Evolutionary conservation across 2,113 vertebrate genomes (phyloP).

Genomic region (Pimephales promelas): DNA sequence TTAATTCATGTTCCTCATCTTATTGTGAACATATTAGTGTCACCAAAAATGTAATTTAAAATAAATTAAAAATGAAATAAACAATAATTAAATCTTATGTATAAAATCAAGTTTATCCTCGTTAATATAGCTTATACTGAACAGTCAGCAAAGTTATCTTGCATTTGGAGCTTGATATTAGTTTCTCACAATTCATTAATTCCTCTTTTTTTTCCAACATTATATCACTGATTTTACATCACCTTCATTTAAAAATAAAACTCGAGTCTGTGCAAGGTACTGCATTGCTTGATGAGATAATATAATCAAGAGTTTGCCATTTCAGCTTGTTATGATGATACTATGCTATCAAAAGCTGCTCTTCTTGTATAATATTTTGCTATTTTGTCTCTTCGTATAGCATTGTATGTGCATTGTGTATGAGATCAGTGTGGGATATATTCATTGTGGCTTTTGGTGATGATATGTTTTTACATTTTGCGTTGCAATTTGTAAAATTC

Average conservation of each 20-base stretch:
- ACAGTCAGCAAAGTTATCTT: slow-evolving; percentile 2
- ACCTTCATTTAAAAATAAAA: not conserved
- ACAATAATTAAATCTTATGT: not conserved
- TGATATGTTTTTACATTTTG: not conserved
- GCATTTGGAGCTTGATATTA: slow-evolving; percentile 25
- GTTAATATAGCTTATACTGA: not conserved
- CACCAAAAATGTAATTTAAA: not conserved
- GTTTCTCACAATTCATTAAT: slow-evolving; percentile 27
- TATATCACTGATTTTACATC: slow-evolving; percentile 27
- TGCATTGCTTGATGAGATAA: not conserved
- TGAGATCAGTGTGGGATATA: not conserved
- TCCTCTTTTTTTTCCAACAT: not conserved
- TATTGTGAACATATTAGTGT: not conserved
- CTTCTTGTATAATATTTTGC: not conserved
- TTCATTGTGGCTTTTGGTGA: not conserved
- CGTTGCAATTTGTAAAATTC: not conserved
- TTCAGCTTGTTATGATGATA: slow-evolving; percentile 1
- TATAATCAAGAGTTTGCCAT: not conserved
- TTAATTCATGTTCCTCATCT: not conserved
- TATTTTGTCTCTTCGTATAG: not conserved
- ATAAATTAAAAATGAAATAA: not conserved
- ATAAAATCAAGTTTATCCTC: not conserved
- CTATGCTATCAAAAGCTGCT: not conserved
- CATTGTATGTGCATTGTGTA: not conserved
- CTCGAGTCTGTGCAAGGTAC: not conserved